Conservation (phyloP, 2,888 invertebrate genomes). For the Coleophora deauratella region DNA sequence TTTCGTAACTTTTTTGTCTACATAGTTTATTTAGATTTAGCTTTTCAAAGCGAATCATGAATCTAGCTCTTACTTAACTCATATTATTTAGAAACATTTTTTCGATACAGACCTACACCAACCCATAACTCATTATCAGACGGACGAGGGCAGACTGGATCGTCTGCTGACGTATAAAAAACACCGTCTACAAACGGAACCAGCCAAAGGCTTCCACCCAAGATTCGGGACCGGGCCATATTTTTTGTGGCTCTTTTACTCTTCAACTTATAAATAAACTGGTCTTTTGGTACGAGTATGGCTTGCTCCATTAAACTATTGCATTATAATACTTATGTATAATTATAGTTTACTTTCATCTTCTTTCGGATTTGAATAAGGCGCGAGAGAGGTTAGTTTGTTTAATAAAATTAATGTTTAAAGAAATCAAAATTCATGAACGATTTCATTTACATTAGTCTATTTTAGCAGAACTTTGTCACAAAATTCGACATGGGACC, state of each 20-base stretch:
- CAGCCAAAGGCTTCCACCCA: constrained; percentile 47
- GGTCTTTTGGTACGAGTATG: constrained; percentile 32
- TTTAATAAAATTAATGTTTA: no score
- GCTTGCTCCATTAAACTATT: constrained; percentile 19
- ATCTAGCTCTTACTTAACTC: no score
- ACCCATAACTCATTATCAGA: constrained; percentile 34
- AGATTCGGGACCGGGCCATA: constrained; percentile 50
- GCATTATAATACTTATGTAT: no score
- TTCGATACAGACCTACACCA: constrained; percentile 48
- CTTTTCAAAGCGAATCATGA: no score
- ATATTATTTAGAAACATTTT: constrained; percentile 13
- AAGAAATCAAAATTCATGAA: no score
- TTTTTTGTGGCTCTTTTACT: constrained; percentile 53
- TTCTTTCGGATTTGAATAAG: constrained; percentile 17
- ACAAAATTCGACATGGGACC: constrained; percentile 9
- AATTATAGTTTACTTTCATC: constrained; percentile 28
- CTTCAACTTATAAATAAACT: constrained; percentile 50
- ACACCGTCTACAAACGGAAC: constrained; percentile 40
- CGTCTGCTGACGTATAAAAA: constrained; percentile 33
- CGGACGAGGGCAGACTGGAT: constrained; percentile 27
- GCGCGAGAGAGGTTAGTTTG: no score
- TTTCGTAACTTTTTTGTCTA: no score
- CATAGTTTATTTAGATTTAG: no score
- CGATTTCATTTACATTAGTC: no score
- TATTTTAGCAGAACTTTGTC: no score